Base-by-base conservation (phyloP, 2,888 invertebrate genomes). In the Epirrita christyi region DNA sequence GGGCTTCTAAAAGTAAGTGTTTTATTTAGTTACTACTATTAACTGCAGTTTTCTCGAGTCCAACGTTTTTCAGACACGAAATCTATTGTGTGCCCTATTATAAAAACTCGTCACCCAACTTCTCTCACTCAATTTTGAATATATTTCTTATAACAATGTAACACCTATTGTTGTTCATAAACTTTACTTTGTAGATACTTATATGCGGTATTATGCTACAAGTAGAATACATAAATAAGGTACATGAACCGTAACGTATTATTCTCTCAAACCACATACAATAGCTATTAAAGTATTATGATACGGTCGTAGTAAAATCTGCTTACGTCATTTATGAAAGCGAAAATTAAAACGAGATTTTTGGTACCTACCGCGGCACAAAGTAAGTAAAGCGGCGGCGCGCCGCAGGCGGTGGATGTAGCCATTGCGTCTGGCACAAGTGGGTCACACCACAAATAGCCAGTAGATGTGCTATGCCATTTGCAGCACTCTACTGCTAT, bases 1-100 rank as follows among this genome's bases (percentile, higher is more conserved):
- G 97, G 97, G 97, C 97, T 8, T 94, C 95, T 34, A 95, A 94
- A 91, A 95, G 97, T 97, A 80, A 95, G 95, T 94, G 9, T 14
- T 32, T 13, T 45, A 21, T 21, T 21, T 21, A 21, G 21, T 3
- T 21, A 21, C 21, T 21, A 21, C 21, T 21, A 21, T 21, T 21
- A 21, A n/a, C n/a, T n/a, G n/a, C 8, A 0, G 28, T 28, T 29
- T 29, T 29, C 28, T 29, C 28, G 6, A 29, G 28, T 8, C 28
- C 0, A 7, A 29, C 0, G 8, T 29, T 29, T 7, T 29, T n/a
- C n/a, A n/a, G n/a, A n/a, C n/a, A n/a, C n/a, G n/a, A n/a, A n/a
- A n/a, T n/a, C n/a, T n/a, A n/a, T n/a, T n/a, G n/a, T n/a, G n/a
- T 32, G 32, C 9, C 8, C 32, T 9, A 6, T 32, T 9, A 9